phyloP scores from a whole-genome alignment of 2,888 invertebrate species.

The Lathronympha strigana region DNA sequence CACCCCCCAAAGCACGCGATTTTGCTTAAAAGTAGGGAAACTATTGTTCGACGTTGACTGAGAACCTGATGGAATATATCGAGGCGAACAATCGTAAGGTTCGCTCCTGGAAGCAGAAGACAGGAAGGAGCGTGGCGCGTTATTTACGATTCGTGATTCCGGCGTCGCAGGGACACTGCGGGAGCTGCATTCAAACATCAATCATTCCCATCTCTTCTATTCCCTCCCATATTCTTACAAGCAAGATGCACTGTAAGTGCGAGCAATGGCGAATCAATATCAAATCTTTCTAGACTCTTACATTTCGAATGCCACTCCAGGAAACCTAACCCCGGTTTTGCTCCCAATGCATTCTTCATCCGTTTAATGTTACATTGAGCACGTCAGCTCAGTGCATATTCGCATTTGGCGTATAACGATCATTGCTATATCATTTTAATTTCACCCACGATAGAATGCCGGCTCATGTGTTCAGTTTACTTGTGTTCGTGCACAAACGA shows the following conservation, averaged over 20 bases:
- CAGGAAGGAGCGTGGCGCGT: slow-evolving; percentile 73
- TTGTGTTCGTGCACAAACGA: too few relatives aligned
- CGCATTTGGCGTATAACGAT: slow-evolving; percentile 38
- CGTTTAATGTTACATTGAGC: slow-evolving; percentile 36
- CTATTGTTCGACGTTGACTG: slow-evolving; percentile 28
- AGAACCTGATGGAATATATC: slow-evolving; percentile 57
- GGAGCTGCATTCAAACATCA: neutral
- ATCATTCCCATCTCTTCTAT: neutral
- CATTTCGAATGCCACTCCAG: slow-evolving; percentile 43
- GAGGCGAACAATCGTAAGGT: slow-evolving; percentile 59
- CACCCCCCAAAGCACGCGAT: neutral
- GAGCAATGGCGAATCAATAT: neutral
- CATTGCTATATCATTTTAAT: neutral
- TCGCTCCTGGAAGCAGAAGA: slow-evolving; percentile 62
- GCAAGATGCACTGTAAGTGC: neutral
- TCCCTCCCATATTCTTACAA: neutral
- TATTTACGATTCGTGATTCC: slow-evolving; percentile 79
- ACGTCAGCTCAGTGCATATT: slow-evolving; percentile 44
- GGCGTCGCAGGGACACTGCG: slow-evolving; percentile 63
- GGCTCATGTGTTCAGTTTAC: too few relatives aligned
- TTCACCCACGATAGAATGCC: too few relatives aligned
- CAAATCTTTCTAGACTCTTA: neutral
- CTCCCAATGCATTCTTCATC: slow-evolving; percentile 52
- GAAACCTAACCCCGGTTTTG: slow-evolving; percentile 66
- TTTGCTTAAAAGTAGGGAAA: neutral